These are phyloP conservation scores for Neosilurus hyrtlii DNA, from an alignment of 2,797 vertebrate species.

Conservation along the genomic window DNA sequence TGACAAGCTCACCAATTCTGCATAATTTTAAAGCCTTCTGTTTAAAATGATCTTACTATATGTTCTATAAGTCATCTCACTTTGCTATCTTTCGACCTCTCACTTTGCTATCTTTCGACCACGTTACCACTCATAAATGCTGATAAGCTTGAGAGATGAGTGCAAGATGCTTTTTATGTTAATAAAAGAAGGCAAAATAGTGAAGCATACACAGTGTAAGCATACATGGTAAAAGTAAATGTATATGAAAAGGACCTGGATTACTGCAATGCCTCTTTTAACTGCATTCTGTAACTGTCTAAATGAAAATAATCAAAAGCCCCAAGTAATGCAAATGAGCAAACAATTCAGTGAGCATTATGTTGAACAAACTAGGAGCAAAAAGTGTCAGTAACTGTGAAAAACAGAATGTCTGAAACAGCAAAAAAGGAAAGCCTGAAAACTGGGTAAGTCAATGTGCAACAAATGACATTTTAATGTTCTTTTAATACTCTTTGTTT, in stretches of 20 bases:
- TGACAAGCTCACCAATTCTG: background rate
- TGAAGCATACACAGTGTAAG: slow-evolving; percentile 10
- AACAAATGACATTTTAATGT: background rate
- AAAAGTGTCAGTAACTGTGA: background rate
- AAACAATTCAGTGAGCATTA: background rate
- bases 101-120: too few relatives aligned
- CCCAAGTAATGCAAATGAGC: background rate
- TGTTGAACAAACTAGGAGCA: background rate
- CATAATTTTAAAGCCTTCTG: background rate
- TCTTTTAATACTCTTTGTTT: background rate
- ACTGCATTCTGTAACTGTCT: too few relatives aligned
- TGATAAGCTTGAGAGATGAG: background rate
- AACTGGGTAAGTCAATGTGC: too few relatives aligned
- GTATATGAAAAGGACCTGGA: background rate
- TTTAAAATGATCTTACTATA: background rate
- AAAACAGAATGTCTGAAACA: background rate
- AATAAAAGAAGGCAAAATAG: background rate
- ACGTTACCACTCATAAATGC: slow-evolving; percentile 4
- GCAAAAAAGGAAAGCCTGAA: background rate
- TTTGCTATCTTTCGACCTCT: too few relatives aligned
- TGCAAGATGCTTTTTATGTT: slow-evolving; percentile 35
- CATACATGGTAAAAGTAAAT: background rate
- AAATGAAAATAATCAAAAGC: background rate
- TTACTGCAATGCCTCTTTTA: background rate
- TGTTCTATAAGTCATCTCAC: slow-evolving; percentile 30